These are phyloP conservation scores for Nezara viridula DNA, from an alignment of 2,888 invertebrate species.

Conservation along the genomic window DNA sequence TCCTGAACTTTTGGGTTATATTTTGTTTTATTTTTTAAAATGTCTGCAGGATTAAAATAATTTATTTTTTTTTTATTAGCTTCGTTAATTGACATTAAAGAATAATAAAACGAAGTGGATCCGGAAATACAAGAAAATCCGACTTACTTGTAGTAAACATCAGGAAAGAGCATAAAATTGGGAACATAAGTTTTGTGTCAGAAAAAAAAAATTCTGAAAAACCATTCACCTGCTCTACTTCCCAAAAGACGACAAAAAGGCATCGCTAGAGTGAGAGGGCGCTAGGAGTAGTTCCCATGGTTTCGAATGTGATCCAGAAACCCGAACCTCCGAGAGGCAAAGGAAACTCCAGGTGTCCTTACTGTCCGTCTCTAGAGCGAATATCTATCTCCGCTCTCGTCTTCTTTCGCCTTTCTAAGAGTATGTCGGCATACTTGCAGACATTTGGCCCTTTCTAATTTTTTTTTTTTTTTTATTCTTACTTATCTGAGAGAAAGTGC, in stretches of 20 bases:
- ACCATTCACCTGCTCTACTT: background rate
- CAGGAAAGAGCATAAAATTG: no score
- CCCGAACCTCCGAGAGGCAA: background rate
- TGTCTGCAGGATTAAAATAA: no score
- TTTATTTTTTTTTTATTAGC: no score
- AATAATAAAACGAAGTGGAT: no score
- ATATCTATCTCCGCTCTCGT: background rate
- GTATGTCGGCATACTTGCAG: background rate
- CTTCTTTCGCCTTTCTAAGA: background rate
- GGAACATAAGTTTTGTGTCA: no score
- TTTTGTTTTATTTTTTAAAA: no score
- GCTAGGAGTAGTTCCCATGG: conserved; percentile 32
- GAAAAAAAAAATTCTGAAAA: background rate
- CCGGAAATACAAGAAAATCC: no score
- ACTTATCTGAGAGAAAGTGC: background rate
- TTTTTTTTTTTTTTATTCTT: background rate
- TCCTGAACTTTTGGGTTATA: no score
- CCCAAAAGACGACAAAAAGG: background rate
- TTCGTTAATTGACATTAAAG: no score
- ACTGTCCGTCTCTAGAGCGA: background rate
- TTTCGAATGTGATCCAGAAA: conserved; percentile 53
- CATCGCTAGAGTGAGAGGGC: background rate
- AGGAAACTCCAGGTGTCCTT: background rate
- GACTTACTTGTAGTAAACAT: no score
- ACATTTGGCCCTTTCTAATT: background rate